phyloP scores from a whole-genome alignment of 2,797 vertebrate genomes.

The Diceros bicornis region DNA sequence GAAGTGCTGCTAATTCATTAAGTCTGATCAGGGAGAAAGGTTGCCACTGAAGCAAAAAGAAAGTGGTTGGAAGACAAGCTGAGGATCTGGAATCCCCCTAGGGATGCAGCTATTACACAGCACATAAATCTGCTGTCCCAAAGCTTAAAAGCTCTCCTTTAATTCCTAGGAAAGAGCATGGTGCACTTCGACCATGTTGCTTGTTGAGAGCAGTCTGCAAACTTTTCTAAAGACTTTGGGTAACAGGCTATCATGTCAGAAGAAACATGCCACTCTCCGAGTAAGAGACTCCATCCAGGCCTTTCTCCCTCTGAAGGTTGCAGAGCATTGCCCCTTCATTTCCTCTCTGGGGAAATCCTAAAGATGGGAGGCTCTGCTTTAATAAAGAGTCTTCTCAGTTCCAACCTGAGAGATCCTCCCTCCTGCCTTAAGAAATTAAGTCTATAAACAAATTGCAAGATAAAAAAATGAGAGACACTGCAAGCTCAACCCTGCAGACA shows the following conservation, averaged over 20 bases:
- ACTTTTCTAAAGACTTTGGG: slow-evolving; percentile 23
- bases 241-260: background rate
- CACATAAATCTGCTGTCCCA: background rate
- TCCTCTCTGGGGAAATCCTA: background rate
- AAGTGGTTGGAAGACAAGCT: background rate
- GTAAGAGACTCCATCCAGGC: background rate
- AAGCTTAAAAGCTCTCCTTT: slow-evolving; percentile 32
- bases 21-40: slow-evolving; percentile 8
- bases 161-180: slow-evolving; percentile 28
- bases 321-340: background rate
- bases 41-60: background rate
- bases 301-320: background rate
- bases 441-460: slow-evolving; percentile 24
- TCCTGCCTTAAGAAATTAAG: slow-evolving; percentile 35
- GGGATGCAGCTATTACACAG: background rate
- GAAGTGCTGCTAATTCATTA: slow-evolving; percentile 29
- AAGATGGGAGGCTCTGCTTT: background rate
- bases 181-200: background rate
- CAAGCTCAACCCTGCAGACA: background rate
- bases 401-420: background rate
- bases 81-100: background rate
- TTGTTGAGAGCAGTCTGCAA: background rate
- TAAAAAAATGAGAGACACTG: background rate
- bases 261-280: background rate
- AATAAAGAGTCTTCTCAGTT: background rate